Evolutionary conservation across 2,888 invertebrate genomes (phyloP), one percentile per base, ranked within the genome.

Genomic region (Gymnoscelis rufifasciata): DNA sequence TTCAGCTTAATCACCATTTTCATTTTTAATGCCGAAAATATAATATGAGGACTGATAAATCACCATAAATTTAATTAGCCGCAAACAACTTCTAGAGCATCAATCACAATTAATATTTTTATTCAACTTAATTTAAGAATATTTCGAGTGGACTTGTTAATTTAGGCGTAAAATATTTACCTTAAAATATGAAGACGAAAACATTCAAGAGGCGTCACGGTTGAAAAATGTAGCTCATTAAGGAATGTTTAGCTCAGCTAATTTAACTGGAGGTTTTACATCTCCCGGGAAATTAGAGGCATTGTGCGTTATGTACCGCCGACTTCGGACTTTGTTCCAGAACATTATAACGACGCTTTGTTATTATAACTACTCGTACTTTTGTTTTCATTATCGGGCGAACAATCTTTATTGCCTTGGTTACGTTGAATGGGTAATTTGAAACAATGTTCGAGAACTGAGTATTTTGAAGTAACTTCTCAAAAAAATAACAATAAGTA

Each of bases 241-340:
- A 73, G 74, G 64, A 72, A 81, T 83, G 77, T 82, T 83, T 82
- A 83, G 79, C 70, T 66, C 60, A 76, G 74, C 73, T 83, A 81
- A 84, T 84, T 83, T 79, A 75, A 75, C 75, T 72, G 72, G 74
- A 70, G 71, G 75, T 71, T 67, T 70, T 65, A 64, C 62, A 67
- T 67, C 79, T 71, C 78, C 10, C 45, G 79, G 79, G 84, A 86
- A 86, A 86, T 84, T 81, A 83, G 60, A 66, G 67, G 66, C 65
- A 66, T 67, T 74, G 74, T 74, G 71, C 73, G 72, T 66, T 74
- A 70, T 74, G 54, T 47, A 52, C 49, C 66, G 57, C 56, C 54
- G 68, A 74, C 78, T 76, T 70, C 61, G 60, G 60, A 66, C 68
- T 68, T 64, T 64, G 64, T 67, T 66, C 60, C 47, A 40, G 47